Evolutionary conservation across 2,888 invertebrate species (phyloP).

Genomic region (Drosophila recens): DNA sequence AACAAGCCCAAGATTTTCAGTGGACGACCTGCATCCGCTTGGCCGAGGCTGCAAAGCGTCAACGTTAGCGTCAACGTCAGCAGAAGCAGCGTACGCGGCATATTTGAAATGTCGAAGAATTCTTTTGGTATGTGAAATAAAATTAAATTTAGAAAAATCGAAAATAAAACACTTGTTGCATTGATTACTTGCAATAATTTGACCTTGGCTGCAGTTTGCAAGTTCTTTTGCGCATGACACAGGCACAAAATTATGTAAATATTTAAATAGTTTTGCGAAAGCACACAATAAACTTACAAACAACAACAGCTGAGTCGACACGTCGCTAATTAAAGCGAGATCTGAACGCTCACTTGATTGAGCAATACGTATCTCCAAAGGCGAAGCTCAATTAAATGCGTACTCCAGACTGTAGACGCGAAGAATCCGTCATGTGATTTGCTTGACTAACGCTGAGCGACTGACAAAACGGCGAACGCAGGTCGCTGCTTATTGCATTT

Average conservation of each 20-base stretch:
- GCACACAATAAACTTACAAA: conserved; percentile 1
- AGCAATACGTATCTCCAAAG: conserved; percentile 11
- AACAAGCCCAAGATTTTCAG: conserved; percentile 85
- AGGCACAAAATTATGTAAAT: conserved; percentile 62
- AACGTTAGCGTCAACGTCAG: conserved; percentile 18
- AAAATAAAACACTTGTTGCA: conserved; percentile 68
- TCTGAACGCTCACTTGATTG: conserved; percentile 8
- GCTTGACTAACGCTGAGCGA: conserved; percentile 52
- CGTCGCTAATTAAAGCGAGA: conserved; percentile 20
- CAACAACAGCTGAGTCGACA: not conserved
- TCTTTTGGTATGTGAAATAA: conserved; percentile 17
- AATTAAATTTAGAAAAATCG: conserved; percentile 41
- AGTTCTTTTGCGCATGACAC: conserved; percentile 66
- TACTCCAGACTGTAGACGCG: not conserved
- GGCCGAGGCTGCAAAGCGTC: conserved; percentile 24
- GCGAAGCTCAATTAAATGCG: conserved; percentile 35
- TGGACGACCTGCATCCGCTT: conserved; percentile 59
- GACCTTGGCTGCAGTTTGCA: conserved; percentile 55
- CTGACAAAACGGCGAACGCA: conserved; percentile 49
- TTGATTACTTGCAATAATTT: conserved; percentile 34
- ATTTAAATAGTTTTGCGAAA: conserved; percentile 11
- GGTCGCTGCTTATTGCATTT: not conserved
- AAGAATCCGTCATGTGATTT: conserved; percentile 25
- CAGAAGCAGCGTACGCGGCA: conserved; percentile 27
- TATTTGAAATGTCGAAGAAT: conserved; percentile 3